A percentile compares a stretch with the other conserved stretches of the same genome.
Evolutionary conservation across 1,140 invertebrate species (phyloP).

Genomic region (Chelonus insularis): DNA sequence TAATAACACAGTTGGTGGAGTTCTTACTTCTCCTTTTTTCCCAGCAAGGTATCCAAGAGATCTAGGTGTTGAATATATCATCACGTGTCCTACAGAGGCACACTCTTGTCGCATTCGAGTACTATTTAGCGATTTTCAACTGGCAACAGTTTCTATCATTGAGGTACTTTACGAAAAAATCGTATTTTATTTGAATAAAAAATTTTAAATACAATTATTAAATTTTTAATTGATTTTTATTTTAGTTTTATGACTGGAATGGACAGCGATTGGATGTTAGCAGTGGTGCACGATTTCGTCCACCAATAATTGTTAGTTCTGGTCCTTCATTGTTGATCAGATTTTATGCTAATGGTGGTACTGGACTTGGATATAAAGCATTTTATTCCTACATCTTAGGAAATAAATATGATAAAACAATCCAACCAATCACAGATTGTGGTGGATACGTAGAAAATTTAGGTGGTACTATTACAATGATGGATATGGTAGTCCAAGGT

Average conservation of each 20-base stretch:
- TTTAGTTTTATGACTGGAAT: conserved; percentile 72
- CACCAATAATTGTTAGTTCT: conserved; percentile 68
- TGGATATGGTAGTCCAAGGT: conserved; percentile 71
- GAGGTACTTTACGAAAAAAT: too few species aligned
- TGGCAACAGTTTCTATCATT: conserved; percentile 69
- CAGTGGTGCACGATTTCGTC: conserved; percentile 70
- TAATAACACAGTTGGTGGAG: conserved; percentile 53
- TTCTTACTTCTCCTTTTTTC: conserved; percentile 70
- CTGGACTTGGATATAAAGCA: conserved; percentile 70
- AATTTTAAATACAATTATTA: too few species aligned
- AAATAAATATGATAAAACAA: conserved; percentile 59
- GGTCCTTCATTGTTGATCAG: conserved; percentile 68
- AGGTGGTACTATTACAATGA: conserved; percentile 77
- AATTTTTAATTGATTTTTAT: too few species aligned
- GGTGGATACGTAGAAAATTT: conserved; percentile 74
- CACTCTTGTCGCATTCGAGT: conserved; percentile 65
- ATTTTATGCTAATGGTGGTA: conserved; percentile 74
- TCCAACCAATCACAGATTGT: conserved; percentile 69
- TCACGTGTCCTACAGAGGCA: conserved; percentile 62
- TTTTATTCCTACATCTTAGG: conserved; percentile 68
- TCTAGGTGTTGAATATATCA: conserved; percentile 69
- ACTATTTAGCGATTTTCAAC: conserved; percentile 72
- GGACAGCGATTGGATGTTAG: conserved; percentile 69
- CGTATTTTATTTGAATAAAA: too few species aligned
- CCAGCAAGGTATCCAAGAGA: conserved; percentile 71